Conservation (phyloP, 1,140 invertebrate genomes). For the Tenebrio molitor region DNA sequence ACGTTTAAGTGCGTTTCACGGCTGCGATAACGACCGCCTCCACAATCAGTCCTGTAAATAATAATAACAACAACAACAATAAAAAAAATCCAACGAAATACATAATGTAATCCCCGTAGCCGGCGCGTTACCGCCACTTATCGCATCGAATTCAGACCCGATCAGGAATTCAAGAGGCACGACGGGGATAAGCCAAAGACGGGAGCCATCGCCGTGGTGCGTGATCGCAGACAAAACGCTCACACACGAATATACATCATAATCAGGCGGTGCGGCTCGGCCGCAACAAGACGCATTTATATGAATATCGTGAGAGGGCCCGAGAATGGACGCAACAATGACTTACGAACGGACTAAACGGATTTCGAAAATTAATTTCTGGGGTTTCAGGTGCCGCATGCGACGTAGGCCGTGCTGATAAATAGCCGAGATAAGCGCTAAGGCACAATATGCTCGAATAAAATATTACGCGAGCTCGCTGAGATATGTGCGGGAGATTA, state of each 20-base stretch:
- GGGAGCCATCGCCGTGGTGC: conserved; percentile 2
- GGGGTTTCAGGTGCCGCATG: conserved; percentile 52
- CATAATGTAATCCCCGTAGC: conserved; percentile 1
- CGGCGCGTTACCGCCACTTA: not conserved
- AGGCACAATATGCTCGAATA: conserved; percentile 54
- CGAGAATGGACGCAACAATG: conserved; percentile 54
- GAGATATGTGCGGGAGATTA: conserved; percentile 42
- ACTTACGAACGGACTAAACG: conserved; percentile 54
- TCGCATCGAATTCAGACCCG: conserved; percentile 3
- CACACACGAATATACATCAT: conserved; percentile 51
- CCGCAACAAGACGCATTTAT: conserved; percentile 51
- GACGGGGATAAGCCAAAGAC: not conserved
- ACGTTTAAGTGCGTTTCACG: not conserved
- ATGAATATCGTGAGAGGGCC: conserved; percentile 51
- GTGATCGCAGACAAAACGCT: not conserved
- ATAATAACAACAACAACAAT: not conserved
- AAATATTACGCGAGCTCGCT: conserved; percentile 50
- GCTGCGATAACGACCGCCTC: not conserved
- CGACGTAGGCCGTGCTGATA: conserved; percentile 55
- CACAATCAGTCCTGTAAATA: not conserved
- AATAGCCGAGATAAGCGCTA: conserved; percentile 53
- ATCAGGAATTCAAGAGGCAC: not conserved
- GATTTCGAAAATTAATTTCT: conserved; percentile 57
- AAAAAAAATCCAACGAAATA: not conserved
- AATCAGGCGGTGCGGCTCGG: conserved; percentile 51